These are phyloP conservation scores for Microcebus griseorufus DNA, from an alignment of 2,113 vertebrate species.

Conservation along the genomic window DNA sequence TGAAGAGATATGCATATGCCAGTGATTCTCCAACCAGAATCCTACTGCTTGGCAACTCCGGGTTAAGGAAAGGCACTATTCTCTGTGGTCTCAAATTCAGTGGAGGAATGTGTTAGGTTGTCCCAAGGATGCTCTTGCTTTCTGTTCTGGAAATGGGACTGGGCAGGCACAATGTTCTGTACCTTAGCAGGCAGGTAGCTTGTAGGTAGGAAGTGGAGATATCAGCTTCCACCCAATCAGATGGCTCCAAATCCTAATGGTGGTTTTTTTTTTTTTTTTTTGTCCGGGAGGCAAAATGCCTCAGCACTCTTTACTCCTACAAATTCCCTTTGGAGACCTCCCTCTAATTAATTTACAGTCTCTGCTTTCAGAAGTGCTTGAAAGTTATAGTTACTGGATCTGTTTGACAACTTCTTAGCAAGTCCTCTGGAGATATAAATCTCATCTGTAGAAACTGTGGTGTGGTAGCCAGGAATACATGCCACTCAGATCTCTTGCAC, in stretches of 20 bases:
- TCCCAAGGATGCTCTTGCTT: not conserved
- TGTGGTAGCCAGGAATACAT: not conserved
- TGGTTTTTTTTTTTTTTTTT: not conserved
- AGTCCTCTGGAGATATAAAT: not conserved
- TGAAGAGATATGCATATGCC: not conserved
- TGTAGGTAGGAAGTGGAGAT: not conserved
- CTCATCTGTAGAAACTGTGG: not conserved
- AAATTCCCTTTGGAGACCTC: not conserved
- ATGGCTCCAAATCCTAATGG: not conserved
- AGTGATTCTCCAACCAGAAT: not conserved
- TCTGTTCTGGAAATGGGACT: not conserved
- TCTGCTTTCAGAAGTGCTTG: conserved; percentile 15
- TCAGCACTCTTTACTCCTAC: not conserved
- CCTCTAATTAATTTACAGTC: not conserved
- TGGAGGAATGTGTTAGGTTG: not conserved
- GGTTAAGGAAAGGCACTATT: not conserved
- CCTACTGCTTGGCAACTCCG: not conserved
- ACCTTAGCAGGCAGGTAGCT: not conserved
- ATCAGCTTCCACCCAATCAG: not conserved
- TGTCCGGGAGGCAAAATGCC: not conserved
- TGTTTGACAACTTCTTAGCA: not conserved
- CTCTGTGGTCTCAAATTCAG: not conserved
- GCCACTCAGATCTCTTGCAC: not conserved
- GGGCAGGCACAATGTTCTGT: not conserved
- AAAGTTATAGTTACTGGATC: not conserved